Base-by-base conservation (phyloP, 1,140 invertebrate genomes). In the Drosophila sturtevanti region DNA sequence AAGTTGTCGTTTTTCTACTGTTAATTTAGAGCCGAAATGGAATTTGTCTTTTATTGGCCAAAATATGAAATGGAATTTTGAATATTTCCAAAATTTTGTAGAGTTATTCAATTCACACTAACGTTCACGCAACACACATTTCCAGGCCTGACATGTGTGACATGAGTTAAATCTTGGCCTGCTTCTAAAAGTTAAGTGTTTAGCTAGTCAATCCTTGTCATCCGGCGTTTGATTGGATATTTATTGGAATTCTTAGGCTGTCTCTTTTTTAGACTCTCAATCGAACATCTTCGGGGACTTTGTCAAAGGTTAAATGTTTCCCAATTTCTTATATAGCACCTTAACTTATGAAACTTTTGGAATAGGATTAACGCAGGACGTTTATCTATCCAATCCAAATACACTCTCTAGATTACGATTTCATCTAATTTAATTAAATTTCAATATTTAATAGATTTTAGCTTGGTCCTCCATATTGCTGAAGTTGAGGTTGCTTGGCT, bases 1-100 rank as follows among this genome's bases (percentile, higher is more conserved):
- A 31, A 31, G 4, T 4, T 31, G 27, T 4, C 7, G 3, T 31
- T 31, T 6, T 7, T 34, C 9, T 22, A 27, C 37, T 37, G 38
- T 14, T 22, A 80, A 76, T 76, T 75, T 59, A 63, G 58, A 14
- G 44, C 56, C 66, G 67, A 76, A 76, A 56, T 18, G 34, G 41
- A 60, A 77, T 9, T 60, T 38, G 9, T 37, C 1, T 48, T 21
- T 60, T 16, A 22, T 60, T 41, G 34, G 58, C 56, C 56, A 35
- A 58, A 58, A 31, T n/a, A 22, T 2, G 18, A 38, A 24, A 60
- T 37, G 12, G 7, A 35, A 60, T 37, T 37, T 59, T 38, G 48
- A 68, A 74, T 16, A 58, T 54, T 41, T 38, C 63, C 71, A 9
- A 6, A 35, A 34, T 66, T 12, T 54, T 38, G 12, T 44, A 44